A percentile compares a stretch with the other conserved stretches of the same genome.
phyloP scores from a whole-genome alignment of 2,797 vertebrate genomes.

The Lutjanus argentimaculatus region DNA sequence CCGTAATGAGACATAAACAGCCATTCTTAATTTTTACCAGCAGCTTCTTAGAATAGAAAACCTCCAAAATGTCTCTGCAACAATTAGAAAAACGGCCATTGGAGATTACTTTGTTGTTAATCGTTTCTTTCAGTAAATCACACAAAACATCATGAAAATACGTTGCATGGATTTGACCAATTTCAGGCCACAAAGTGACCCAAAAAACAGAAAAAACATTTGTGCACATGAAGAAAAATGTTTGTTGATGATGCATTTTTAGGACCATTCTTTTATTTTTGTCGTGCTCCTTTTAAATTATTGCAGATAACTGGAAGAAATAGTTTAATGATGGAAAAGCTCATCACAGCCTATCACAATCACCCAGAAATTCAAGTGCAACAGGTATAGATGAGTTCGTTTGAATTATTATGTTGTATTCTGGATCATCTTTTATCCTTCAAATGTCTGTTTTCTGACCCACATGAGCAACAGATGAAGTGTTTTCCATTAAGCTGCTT shows the following conservation, averaged over 20 bases:
- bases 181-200: background rate
- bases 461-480: background rate
- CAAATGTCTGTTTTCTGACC: background rate
- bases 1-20: no score
- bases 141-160: background rate
- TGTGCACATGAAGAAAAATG: background rate
- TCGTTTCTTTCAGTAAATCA: no score
- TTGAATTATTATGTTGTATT: no score
- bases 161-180: background rate
- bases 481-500: accelerated
- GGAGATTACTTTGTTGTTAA: no score
- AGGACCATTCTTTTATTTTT: background rate
- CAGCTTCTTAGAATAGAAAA: no score
- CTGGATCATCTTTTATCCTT: background rate
- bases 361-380: background rate
- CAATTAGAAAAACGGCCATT: no score
- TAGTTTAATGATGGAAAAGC: background rate
- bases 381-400: no score
- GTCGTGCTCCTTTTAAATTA: background rate
- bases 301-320: background rate
- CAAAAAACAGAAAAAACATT: background rate
- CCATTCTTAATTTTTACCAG: no score
- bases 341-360: no score
- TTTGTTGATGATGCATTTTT: background rate
- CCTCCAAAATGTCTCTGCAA: no score